A percentile compares a stretch with the other conserved stretches of the same genome.
Conservation (phyloP, 2,113 vertebrate genomes). For the Axis porcinus region DNA sequence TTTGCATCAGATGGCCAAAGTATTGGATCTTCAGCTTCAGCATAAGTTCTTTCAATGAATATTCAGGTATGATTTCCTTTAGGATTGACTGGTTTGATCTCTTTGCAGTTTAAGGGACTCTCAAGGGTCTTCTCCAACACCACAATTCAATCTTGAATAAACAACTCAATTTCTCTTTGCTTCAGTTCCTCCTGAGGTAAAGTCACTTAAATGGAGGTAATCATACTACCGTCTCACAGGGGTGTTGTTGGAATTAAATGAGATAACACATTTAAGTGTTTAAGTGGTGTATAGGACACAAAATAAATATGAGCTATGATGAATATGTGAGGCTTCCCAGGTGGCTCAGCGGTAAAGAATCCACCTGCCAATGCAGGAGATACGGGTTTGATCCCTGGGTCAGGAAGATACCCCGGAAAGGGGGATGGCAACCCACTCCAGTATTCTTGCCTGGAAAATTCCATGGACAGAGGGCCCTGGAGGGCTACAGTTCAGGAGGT, state of each 20-base stretch:
- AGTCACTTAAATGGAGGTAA: not conserved
- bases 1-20: not conserved
- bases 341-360: not conserved
- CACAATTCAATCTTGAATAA: not conserved
- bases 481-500: not conserved
- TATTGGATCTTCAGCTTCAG: not conserved
- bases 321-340: not conserved
- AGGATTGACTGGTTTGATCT: not conserved
- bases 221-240: not conserved
- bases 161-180: not conserved
- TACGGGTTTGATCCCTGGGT: not conserved
- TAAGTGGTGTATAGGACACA: not conserved
- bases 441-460: not conserved
- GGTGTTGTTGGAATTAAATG: not conserved
- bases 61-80: not conserved
- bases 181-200: not conserved
- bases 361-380: not conserved
- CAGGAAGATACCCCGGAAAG: not conserved
- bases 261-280: not conserved
- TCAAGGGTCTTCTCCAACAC: not conserved
- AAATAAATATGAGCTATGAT: not conserved
- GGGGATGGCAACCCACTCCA: not conserved
- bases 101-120: not conserved
- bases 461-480: not conserved
- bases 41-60: not conserved